These are phyloP conservation scores for Crypturellus undulatus DNA, from an alignment of 2,113 vertebrate genomes.

Conservation along the genomic window DNA sequence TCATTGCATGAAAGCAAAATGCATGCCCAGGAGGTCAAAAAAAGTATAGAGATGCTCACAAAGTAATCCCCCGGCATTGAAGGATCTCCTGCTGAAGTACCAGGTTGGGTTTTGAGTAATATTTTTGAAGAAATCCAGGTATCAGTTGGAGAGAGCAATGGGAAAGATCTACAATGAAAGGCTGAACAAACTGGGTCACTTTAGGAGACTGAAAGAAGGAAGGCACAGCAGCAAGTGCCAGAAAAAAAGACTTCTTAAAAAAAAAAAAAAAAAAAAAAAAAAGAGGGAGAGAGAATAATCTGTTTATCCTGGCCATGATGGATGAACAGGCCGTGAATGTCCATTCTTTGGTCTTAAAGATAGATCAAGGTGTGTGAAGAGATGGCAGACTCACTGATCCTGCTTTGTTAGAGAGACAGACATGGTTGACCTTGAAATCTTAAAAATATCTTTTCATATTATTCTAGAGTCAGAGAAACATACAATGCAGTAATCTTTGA, in stretches of 20 bases:
- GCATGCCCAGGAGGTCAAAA: neutral
- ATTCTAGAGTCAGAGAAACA: neutral
- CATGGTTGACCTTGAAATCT: neutral
- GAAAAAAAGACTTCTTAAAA: neutral
- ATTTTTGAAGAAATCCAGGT: neutral
- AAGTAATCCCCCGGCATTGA: neutral
- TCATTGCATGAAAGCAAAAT: neutral
- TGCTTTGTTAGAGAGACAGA: neutral
- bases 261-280: neutral
- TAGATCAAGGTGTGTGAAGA: neutral
- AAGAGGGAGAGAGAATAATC: neutral
- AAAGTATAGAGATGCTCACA: neutral
- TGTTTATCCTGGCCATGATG: neutral
- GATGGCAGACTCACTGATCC: neutral
- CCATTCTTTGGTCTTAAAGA: neutral
- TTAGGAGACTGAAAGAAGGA: neutral
- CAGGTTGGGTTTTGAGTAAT: neutral
- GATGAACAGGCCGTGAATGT: neutral
- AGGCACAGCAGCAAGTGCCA: neutral
- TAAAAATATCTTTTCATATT: neutral
- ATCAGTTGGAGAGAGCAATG: neutral
- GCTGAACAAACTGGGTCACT: neutral
- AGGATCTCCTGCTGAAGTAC: neutral
- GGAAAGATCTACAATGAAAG: neutral
- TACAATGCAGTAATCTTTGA: neutral